Conservation (phyloP, 92 coral and sea anemone genomes). For the Nematostella vectensis region DNA sequence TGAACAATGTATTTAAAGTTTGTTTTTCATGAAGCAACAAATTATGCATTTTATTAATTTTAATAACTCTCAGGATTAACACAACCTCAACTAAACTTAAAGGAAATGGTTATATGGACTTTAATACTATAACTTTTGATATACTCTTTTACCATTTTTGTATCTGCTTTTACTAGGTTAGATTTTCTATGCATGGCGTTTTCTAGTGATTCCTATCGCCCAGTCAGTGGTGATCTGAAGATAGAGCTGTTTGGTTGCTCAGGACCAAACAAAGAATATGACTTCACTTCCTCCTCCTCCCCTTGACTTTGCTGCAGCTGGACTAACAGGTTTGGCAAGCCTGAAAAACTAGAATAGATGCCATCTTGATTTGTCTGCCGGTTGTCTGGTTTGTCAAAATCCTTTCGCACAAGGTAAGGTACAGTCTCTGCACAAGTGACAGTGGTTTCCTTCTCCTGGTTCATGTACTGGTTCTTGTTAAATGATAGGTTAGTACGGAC, state of each 20-base stretch:
- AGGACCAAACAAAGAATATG: conserved; percentile 91
- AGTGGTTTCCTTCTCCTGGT: conserved; percentile 52
- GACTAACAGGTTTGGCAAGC: conserved; percentile 74
- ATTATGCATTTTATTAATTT: too few species aligned
- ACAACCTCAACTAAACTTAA: background rate
- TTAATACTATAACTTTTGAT: too few species aligned
- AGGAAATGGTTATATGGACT: background rate
- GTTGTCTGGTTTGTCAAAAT: conserved; percentile 90
- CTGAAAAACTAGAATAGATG: conserved; percentile 84
- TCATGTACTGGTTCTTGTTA: conserved; percentile 85
- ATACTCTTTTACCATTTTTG: too few species aligned
- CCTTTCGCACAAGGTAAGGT: conserved; percentile 58
- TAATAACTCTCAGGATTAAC: too few species aligned
- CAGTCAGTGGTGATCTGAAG: conserved; percentile 75
- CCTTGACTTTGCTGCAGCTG: conserved; percentile 52
- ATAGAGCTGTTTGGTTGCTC: conserved; percentile 90
- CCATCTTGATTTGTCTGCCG: conserved; percentile 51
- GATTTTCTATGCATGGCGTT: too few species aligned
- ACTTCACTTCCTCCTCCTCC: conserved; percentile 48
- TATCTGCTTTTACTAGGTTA: too few species aligned
- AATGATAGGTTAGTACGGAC: conserved; percentile 56
- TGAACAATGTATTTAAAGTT: too few species aligned
- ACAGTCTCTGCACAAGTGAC: conserved; percentile 22
- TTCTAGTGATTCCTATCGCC: conserved; percentile 36
- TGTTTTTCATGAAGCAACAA: too few species aligned